Conservation (phyloP, 2,113 vertebrate species). For the Rhegmatorhina hoffmannsi region DNA sequence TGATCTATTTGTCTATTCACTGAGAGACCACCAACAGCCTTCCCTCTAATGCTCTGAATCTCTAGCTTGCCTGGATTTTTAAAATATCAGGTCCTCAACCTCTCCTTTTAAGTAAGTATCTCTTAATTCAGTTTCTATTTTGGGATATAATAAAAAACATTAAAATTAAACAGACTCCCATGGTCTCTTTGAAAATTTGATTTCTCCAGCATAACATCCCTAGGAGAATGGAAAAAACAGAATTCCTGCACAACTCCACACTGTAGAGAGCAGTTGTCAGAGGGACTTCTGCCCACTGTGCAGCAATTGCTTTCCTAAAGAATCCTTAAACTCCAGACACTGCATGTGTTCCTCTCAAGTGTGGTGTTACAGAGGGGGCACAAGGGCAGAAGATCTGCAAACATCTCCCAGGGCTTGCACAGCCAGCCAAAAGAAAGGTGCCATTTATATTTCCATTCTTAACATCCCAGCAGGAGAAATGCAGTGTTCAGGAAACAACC, state of each 20-base stretch:
- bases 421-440: background rate
- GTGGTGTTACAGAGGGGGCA: background rate
- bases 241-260: background rate
- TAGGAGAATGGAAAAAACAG: background rate
- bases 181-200: background rate
- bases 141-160: background rate
- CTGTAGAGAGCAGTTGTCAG: background rate
- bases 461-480: background rate
- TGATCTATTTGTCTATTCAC: constrained; percentile 10
- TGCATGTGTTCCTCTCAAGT: accelerated
- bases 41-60: background rate
- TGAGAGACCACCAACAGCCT: constrained; percentile 37
- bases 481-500: background rate
- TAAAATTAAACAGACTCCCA: background rate
- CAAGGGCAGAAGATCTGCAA: background rate
- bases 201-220: background rate
- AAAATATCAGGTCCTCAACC: background rate
- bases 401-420: background rate
- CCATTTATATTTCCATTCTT: background rate
- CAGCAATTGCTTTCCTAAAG: background rate
- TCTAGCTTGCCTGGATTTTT: background rate
- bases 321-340: background rate
- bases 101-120: background rate
- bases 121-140: background rate
- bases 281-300: background rate